Evolutionary conservation across 2,113 vertebrate genomes (phyloP).

Genomic region (Erpornis zantholeuca): DNA sequence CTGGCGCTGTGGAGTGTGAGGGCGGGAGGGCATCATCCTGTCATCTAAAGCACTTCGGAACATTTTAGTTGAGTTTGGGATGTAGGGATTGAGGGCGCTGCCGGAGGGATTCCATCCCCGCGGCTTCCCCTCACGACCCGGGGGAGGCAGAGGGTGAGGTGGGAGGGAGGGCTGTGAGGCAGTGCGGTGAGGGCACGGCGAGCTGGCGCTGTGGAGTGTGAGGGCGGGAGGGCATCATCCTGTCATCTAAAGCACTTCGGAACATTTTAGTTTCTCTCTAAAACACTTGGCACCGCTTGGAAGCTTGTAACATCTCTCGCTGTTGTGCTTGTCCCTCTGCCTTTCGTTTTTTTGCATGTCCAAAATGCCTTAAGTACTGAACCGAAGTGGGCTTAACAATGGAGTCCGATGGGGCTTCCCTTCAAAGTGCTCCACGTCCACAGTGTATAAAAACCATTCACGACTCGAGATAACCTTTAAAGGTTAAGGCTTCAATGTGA

Average conservation of each 20-base stretch:
- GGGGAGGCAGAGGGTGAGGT: background rate
- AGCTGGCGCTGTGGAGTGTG: background rate
- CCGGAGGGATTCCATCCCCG: accelerated
- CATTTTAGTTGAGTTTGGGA: background rate
- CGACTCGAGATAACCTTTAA: background rate
- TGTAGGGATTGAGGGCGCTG: accelerated
- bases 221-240: no score
- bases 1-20: background rate
- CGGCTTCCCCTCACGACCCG: background rate
- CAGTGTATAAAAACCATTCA: background rate
- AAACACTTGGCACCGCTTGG: no score
- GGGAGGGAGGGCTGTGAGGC: background rate
- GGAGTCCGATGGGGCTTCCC: background rate
- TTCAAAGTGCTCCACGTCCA: accelerated
- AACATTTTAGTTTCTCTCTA: background rate
- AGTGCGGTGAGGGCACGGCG: accelerated
- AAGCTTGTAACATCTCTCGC: background rate
- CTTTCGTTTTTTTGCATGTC: no score
- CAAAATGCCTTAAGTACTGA: background rate
- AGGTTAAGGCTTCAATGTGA: background rate
- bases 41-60: background rate
- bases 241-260: background rate
- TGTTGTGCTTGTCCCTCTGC: background rate
- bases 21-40: no score
- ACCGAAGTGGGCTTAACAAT: background rate